phyloP scores from a whole-genome alignment of 2,888 invertebrate species.

The Caradrina clavipalpis region DNA sequence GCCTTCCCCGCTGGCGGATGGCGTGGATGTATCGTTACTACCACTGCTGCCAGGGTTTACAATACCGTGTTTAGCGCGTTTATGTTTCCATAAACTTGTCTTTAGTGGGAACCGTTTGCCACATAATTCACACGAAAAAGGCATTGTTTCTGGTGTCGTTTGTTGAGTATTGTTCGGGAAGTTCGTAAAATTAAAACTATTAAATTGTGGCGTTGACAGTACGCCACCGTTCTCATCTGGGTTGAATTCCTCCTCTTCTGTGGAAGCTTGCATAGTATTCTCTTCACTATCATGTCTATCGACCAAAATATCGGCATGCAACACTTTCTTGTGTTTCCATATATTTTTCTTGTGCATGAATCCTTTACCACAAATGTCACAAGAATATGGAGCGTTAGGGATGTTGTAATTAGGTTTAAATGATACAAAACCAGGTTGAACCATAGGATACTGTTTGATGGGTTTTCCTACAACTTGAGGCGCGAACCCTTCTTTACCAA shows the following conservation, averaged over 20 bases:
- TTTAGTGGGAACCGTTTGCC: conserved; percentile 86
- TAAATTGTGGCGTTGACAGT: conserved; percentile 87
- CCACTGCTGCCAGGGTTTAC: conserved; percentile 76
- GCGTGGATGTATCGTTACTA: conserved; percentile 68
- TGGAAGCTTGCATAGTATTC: conserved; percentile 88
- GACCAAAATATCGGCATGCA: conserved; percentile 86
- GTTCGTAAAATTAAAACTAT: conserved; percentile 87
- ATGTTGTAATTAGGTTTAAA: conserved; percentile 85
- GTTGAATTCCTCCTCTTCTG: conserved; percentile 88
- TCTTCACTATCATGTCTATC: conserved; percentile 88
- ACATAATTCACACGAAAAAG: conserved; percentile 87
- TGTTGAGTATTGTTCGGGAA: conserved; percentile 77
- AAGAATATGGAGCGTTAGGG: conserved; percentile 90
- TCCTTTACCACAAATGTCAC: conserved; percentile 92
- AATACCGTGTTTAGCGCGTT: conserved; percentile 88
- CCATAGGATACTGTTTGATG: conserved; percentile 81
- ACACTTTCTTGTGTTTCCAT: conserved; percentile 90
- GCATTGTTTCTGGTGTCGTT: conserved; percentile 74
- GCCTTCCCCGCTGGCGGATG: conserved; percentile 67
- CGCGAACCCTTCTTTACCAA: conserved; percentile 79
- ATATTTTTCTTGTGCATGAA: conserved; percentile 90
- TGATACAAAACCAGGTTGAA: conserved; percentile 79
- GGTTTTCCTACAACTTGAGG: conserved; percentile 87
- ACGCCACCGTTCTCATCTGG: conserved; percentile 85
- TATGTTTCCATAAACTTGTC: conserved; percentile 89